These are phyloP conservation scores for Eristalinus sepulchralis DNA, from an alignment of 2,888 invertebrate genomes.

Conservation along the genomic window DNA sequence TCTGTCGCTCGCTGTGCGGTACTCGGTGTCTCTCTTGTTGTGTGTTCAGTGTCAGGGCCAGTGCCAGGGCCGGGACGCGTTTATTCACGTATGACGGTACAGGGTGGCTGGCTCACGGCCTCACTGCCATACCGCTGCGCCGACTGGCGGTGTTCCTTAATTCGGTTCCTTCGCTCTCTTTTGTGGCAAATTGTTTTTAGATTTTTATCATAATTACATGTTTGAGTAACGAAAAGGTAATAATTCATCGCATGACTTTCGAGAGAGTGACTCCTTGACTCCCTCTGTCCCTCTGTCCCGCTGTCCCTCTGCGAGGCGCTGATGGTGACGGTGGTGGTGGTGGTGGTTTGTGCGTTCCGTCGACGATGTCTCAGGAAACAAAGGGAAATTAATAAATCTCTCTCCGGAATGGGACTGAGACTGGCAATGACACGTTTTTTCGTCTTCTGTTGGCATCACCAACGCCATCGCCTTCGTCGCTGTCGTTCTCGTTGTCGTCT, in stretches of 20 bases:
- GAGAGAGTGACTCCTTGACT: slow-evolving; percentile 3
- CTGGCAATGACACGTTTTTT: slow-evolving; percentile 9
- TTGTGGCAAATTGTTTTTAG: slow-evolving; percentile 70
- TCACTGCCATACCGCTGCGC: neutral
- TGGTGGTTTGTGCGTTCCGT: neutral
- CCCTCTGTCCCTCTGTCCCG: neutral
- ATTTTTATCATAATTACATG: slow-evolving; percentile 71
- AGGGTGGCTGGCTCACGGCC: neutral
- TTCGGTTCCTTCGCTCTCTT: slow-evolving; percentile 4
- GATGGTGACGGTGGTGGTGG: neutral
- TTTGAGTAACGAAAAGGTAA: slow-evolving; percentile 70
- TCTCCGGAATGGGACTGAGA: slow-evolving; percentile 5
- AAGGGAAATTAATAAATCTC: slow-evolving; percentile 61
- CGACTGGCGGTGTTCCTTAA: slow-evolving; percentile 2
- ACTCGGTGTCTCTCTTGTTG: neutral
- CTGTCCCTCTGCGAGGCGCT: neutral
- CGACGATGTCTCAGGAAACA: slow-evolving; percentile 39
- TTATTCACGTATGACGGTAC: slow-evolving; percentile 28
- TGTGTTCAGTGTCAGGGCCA: slow-evolving; percentile 1
- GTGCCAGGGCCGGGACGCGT: slow-evolving; percentile 11
- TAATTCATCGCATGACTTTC: slow-evolving; percentile 65
- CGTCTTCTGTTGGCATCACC: neutral
- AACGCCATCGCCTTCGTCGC: neutral
- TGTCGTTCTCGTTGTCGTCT: neutral
- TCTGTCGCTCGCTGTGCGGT: slow-evolving; percentile 1